Percentiles rank a stretch among this genome's conserved stretches.
These are phyloP conservation scores for Pterocles burchelli DNA, from an alignment of 2,113 vertebrate genomes.

Conservation along the genomic window DNA sequence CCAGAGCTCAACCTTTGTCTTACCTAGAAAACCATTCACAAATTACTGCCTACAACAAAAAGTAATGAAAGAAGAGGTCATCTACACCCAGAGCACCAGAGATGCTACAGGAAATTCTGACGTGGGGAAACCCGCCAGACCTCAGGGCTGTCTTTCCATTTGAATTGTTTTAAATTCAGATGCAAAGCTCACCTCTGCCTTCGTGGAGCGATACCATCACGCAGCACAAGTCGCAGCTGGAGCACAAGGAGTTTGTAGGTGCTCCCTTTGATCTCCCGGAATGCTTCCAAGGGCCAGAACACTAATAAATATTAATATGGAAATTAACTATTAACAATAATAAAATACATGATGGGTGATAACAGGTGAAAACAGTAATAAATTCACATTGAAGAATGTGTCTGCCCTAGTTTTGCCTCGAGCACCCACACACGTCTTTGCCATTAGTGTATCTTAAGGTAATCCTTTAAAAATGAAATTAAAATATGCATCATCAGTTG, in stretches of 20 bases:
- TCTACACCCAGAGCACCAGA: neutral
- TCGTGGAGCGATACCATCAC: fast-evolving
- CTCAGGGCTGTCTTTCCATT: neutral
- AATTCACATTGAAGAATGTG: neutral
- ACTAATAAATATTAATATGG: neutral
- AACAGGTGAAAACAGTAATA: neutral
- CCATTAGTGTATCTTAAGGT: neutral
- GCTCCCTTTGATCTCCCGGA: neutral
- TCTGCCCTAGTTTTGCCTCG: neutral
- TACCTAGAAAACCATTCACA: slow-evolving; percentile 33
- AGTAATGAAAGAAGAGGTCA: neutral
- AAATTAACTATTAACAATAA: slow-evolving; percentile 5
- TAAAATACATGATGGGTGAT: neutral
- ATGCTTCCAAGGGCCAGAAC: neutral
- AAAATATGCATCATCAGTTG: neutral
- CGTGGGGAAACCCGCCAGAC: fast-evolving
- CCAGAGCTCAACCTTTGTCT: slow-evolving; percentile 45
- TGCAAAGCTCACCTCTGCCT: neutral
- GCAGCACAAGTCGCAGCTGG: neutral
- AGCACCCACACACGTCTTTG: neutral
- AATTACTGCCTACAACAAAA: slow-evolving; percentile 41
- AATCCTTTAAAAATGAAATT: neutral
- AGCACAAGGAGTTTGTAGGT: neutral
- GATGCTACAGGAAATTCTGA: neutral
- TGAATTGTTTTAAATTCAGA: neutral